Base-by-base conservation (phyloP, 2,888 invertebrate genomes). In the Clistopyga incitator region DNA sequence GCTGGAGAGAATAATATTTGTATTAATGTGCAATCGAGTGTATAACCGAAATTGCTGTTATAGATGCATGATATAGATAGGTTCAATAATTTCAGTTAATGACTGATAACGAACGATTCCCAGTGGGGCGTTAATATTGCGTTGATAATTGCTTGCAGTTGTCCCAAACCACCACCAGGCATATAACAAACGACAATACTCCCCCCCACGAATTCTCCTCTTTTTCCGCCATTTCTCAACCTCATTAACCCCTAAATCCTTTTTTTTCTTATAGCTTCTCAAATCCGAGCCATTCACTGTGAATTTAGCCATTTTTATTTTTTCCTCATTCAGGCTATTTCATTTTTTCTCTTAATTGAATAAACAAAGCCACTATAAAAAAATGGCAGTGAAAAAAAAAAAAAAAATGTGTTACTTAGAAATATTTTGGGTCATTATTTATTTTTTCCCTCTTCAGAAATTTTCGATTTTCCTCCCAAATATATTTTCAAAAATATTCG, bases 51-150 rank as follows among this genome's bases (percentile, higher is more conserved):
- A 64, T 64, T 64, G 64, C 38, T 64, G 64, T 38, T 64, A 64
- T 38, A 38, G 64, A 64, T 64, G 64, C 64, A 64, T 64, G 20
- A 38, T 42, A 64, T 64, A 61, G 56, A 56, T 34, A 64, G 64
- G 64, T 64, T 56, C 54, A 38, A 74, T 72, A 45, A 79, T 79
- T 82, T 78, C 67, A 18, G 59, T 67, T 45, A 74, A 72, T 78
- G 67, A 78, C 82, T 74, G 78, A 74, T 82, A 74, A 75, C 56
- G 54, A 70, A 76, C 18, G 56, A 61, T 75, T 82, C 56, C 75
- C 74, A 64, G 15, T 18, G 68, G 42, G 38, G 25, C 59, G 64
- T 77, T 77, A 64, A 70, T 68, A 82, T 68, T 52, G 68, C 38
- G 72, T 45, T 68, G 78, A 82, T 79, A 68, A 82, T 78, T 78